phyloP scores from a whole-genome alignment of 2,113 vertebrate species.

The Steatornis caripensis region DNA sequence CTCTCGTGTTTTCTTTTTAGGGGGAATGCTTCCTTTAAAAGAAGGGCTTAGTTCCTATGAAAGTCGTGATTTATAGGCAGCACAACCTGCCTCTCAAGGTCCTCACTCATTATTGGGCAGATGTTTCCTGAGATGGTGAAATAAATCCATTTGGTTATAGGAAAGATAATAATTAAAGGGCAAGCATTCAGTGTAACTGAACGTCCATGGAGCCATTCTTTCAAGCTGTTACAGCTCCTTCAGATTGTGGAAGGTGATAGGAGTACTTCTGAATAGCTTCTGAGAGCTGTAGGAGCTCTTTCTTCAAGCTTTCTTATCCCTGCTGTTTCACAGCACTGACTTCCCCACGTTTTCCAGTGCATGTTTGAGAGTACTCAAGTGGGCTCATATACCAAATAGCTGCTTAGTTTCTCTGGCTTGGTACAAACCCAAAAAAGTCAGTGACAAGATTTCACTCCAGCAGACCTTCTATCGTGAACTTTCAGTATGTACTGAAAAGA shows the following conservation, averaged over 20 bases:
- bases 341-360: background rate
- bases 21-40: background rate
- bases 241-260: background rate
- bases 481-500: slow-evolving; percentile 31
- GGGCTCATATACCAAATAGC: background rate
- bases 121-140: background rate
- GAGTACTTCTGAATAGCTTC: background rate
- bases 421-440: slow-evolving; percentile 2
- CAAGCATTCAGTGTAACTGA: background rate
- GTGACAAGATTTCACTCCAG: slow-evolving; percentile 13
- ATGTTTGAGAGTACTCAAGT: background rate
- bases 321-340: background rate
- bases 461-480: slow-evolving; percentile 36
- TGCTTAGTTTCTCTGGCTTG: background rate
- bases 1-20: background rate
- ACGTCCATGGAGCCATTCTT: background rate
- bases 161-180: background rate
- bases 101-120: background rate
- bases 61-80: background rate
- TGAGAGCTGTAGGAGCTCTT: background rate
- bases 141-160: background rate
- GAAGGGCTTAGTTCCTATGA: background rate
- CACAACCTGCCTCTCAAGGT: background rate
- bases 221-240: background rate
- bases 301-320: background rate